These are phyloP conservation scores for Luperina nickerlii DNA, from an alignment of 2,888 invertebrate species.

Conservation along the genomic window DNA sequence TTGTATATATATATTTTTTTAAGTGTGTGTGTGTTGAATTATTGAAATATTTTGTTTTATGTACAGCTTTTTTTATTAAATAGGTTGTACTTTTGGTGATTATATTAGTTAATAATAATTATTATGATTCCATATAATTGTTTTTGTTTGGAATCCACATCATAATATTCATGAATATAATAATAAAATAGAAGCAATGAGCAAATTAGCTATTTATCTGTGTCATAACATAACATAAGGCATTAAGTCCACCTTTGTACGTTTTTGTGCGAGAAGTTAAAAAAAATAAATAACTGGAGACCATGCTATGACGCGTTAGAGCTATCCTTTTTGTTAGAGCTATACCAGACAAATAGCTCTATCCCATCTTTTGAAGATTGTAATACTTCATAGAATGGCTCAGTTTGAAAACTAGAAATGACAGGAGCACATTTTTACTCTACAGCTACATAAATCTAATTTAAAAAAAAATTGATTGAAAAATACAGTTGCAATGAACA, in stretches of 20 bases:
- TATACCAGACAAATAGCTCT: not conserved
- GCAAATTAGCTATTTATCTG: constrained; percentile 2
- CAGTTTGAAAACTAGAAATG: not conserved
- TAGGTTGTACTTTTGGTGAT: no score
- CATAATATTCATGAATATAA: not conserved
- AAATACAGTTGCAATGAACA: constrained; percentile 11
- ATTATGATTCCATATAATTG: not conserved
- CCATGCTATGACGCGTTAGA: not conserved
- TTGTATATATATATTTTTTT: not conserved
- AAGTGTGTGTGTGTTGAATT: not conserved
- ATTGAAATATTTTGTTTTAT: not conserved
- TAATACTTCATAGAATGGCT: not conserved
- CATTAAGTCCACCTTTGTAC: no score
- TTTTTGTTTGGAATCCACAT: not conserved
- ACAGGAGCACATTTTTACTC: not conserved
- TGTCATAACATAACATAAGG: no score
- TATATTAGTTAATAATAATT: not conserved
- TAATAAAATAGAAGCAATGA: constrained; percentile 13
- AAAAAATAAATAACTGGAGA: no score
- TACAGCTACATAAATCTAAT: constrained; percentile 12
- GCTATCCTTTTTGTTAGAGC: not conserved
- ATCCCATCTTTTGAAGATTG: not conserved
- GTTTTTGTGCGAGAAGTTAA: no score
- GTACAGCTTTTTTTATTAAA: not conserved
- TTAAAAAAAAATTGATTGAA: constrained; percentile 2